Evolutionary conservation across 2,888 invertebrate genomes (phyloP).

Genomic region (Bombylius discolor): DNA sequence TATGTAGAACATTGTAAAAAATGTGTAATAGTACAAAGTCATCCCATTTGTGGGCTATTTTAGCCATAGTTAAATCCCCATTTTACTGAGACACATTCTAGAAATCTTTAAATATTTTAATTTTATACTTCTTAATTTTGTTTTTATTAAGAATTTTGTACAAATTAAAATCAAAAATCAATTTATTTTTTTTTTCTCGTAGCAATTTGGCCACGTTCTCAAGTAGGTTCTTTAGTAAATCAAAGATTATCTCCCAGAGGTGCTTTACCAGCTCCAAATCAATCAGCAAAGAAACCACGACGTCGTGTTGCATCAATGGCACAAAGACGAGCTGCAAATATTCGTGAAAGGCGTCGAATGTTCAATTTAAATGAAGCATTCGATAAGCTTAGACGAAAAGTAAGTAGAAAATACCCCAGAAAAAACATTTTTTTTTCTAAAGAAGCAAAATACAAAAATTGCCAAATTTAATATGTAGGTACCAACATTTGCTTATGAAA

Average conservation of each 20-base stretch:
- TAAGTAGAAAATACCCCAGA: slow-evolving; percentile 22
- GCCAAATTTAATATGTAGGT: slow-evolving; percentile 40
- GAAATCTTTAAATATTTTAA: too few species aligned
- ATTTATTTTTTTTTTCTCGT: not conserved
- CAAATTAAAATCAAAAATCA: too few species aligned
- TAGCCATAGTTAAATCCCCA: too few species aligned
- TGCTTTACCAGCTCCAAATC: slow-evolving; percentile 25
- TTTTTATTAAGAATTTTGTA: too few species aligned
- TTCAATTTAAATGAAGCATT: slow-evolving; percentile 94
- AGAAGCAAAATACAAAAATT: not conserved
- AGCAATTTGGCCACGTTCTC: slow-evolving; percentile 44
- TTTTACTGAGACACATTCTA: too few species aligned
- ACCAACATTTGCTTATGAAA: slow-evolving; percentile 94
- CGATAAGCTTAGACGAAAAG: slow-evolving; percentile 79
- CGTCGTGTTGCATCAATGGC: slow-evolving; percentile 82
- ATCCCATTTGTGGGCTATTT: too few species aligned
- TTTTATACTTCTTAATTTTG: too few species aligned
- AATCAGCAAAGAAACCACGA: slow-evolving; percentile 61
- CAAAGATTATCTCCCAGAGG: slow-evolving; percentile 24
- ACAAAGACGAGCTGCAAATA: slow-evolving; percentile 83
- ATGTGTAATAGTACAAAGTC: too few species aligned
- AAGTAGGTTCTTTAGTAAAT: slow-evolving; percentile 40
- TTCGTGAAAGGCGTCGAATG: slow-evolving; percentile 85
- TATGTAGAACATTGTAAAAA: too few species aligned
- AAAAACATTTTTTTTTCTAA: not conserved